Conservation (phyloP, 2,888 invertebrate genomes). For the Heliconius aoede region DNA sequence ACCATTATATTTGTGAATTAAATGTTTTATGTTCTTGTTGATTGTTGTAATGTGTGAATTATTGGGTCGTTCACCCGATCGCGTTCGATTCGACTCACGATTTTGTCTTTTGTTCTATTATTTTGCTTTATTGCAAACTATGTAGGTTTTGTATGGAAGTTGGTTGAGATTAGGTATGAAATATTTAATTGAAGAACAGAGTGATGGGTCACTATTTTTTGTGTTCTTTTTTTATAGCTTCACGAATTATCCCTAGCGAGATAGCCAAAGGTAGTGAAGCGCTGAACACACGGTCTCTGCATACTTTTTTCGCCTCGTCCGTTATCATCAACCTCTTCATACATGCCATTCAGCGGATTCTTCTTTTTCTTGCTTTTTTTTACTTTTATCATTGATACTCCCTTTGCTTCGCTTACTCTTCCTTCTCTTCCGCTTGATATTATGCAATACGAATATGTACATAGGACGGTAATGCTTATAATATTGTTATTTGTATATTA, state of each 20-base stretch:
- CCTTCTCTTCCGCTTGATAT: too few relatives aligned
- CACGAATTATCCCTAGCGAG: background rate
- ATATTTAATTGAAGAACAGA: background rate
- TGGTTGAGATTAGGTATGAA: background rate
- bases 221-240: background rate
- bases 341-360: too few relatives aligned
- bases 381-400: too few relatives aligned
- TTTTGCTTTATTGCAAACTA: slow-evolving; percentile 7
- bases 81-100: slow-evolving; percentile 17
- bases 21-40: slow-evolving; percentile 37
- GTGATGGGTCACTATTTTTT: background rate
- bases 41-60: slow-evolving; percentile 40
- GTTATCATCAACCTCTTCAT: too few relatives aligned
- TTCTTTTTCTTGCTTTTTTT: too few relatives aligned
- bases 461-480: too few relatives aligned
- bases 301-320: too few relatives aligned
- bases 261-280: background rate
- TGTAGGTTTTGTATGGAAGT: background rate
- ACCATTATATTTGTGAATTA: slow-evolving; percentile 39
- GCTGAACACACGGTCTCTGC: background rate
- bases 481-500: too few relatives aligned
- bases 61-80: slow-evolving; percentile 37
- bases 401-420: too few relatives aligned
- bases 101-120: slow-evolving; percentile 18
- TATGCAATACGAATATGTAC: too few relatives aligned